Base-by-base conservation (phyloP, 2,888 invertebrate species). In the Megaustenia siamemsis region DNA sequence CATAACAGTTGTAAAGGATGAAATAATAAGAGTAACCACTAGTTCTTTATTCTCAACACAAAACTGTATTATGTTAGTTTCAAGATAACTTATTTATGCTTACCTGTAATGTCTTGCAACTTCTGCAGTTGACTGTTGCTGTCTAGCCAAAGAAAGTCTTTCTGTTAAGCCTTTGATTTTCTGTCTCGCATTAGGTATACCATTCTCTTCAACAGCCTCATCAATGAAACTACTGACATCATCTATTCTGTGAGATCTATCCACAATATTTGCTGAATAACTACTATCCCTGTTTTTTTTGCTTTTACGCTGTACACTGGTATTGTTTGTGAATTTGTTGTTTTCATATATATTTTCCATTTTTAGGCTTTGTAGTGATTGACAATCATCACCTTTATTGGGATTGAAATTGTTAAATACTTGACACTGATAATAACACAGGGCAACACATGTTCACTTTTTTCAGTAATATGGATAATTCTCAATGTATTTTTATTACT, bases 131-230 rank as follows among this genome's bases (percentile, higher is more conserved):
- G 80, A 60, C 35, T 60, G 21, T 81, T 79, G 49, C 77, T 86
- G 81, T 40, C 60, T 84, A n/a, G 83, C 79, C 24, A 71, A 21
- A 75, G 40, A 21, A 45, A 86, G 76, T 18, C 81, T 75, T 66
- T 83, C 81, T 24, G 86, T 66, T 49, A 86, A 60, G 40, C 75
- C 53, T 63, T 81, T 80, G 28, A 49, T 60, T 53, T 40, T 63
- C 15, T 32, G 79, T 60, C 76, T 45, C 63, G 60, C 21, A 38
- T 83, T 86, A 76, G 86, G 86, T 71, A 86, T n/a, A 35, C 86
- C 86, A 40, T 68, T 45, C 32, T 83, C 63, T 40, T 86, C 86
- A 53, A 68, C 75, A 40, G 75, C 53, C 35, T 73, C 79, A 45
- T 32, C 38, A 15, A 40, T 69, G 40, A 15, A 69, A n/a, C 56